phyloP scores from a whole-genome alignment of 2,113 vertebrate species.

The Paramormyrops kingsleyae region DNA sequence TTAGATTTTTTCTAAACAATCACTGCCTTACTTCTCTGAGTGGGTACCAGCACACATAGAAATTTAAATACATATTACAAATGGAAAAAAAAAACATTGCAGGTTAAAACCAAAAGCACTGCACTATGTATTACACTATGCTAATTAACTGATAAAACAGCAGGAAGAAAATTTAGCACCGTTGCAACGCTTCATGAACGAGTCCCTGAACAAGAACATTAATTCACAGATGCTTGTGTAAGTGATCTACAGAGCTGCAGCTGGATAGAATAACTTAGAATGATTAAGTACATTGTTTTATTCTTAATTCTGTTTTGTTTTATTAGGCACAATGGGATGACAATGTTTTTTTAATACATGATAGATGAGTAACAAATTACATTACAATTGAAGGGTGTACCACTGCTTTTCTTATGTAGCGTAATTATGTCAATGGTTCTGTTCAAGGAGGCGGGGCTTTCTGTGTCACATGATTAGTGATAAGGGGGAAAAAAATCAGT shows the following conservation, averaged over 20 bases:
- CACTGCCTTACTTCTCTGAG: neutral
- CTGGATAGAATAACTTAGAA: neutral
- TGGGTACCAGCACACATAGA: neutral
- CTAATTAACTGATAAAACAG: neutral
- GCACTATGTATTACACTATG: neutral
- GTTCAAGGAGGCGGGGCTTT: neutral
- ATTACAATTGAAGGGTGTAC: neutral
- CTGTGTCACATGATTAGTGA: neutral
- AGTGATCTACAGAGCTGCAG: neutral
- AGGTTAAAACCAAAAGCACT: neutral
- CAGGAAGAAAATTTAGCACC: neutral
- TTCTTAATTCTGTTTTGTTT: neutral
- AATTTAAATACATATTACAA: neutral
- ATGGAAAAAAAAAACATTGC: neutral
- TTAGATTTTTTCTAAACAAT: neutral
- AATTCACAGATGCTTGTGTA: neutral
- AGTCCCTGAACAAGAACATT: neutral
- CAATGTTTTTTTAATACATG: neutral
- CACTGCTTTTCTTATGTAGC: neutral
- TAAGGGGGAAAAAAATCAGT: neutral
- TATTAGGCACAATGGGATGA: neutral
- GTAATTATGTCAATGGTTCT: neutral
- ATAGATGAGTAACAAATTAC: neutral
- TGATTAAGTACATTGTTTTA: neutral
- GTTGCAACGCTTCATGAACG: neutral